These are phyloP conservation scores for Cryptotis parvus DNA, from an alignment of 2,113 vertebrate species.

Conservation along the genomic window DNA sequence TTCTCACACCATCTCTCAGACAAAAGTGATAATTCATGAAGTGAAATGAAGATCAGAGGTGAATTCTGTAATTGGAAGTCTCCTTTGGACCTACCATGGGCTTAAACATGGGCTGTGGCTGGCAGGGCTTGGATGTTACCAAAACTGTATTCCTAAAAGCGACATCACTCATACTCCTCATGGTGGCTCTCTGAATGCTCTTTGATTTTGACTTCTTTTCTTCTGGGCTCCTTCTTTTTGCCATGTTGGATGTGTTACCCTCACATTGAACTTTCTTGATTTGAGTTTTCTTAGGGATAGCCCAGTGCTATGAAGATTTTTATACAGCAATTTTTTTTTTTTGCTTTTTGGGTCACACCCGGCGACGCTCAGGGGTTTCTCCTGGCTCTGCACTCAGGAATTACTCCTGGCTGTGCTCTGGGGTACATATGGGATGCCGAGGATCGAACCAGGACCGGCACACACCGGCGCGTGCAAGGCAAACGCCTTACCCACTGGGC, in stretches of 20 bases:
- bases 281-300: background rate
- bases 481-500: no score
- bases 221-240: slow-evolving; percentile 34
- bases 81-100: background rate
- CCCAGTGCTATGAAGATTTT: no score
- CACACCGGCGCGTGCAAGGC: no score
- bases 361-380: no score
- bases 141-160: background rate
- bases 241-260: background rate
- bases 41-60: background rate
- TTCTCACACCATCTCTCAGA: background rate
- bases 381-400: no score
- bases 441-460: no score
- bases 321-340: background rate
- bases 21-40: background rate
- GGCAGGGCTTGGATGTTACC: background rate
- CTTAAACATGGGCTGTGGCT: background rate
- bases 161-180: background rate
- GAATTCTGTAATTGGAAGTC: background rate
- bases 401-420: no score
- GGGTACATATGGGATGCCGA: no score
- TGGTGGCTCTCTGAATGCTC: background rate
- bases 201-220: slow-evolving; percentile 10
- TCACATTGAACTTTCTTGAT: background rate
- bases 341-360: no score